phyloP scores from a whole-genome alignment of 2,888 invertebrate genomes.

The Athrips mouffetella region DNA sequence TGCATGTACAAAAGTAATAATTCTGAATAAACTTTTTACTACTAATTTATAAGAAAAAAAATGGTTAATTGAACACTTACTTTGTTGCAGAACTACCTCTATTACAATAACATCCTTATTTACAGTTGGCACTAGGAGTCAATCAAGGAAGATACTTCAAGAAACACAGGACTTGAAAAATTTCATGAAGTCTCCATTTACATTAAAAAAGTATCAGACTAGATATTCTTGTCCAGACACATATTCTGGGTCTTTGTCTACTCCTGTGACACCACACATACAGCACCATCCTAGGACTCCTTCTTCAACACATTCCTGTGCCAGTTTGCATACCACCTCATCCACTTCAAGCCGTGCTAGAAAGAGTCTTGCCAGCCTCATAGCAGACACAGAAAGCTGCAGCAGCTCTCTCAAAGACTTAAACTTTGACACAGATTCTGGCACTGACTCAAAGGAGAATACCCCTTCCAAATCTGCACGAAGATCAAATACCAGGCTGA shows the following conservation, averaged over 20 bases:
- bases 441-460: constrained; percentile 69
- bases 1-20: no score
- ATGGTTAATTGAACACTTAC: no score
- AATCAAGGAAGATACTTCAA: constrained; percentile 48
- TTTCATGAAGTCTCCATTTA: constrained; percentile 70
- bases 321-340: constrained; percentile 60
- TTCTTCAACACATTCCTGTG: constrained; percentile 65
- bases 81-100: not conserved
- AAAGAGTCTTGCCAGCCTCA: constrained; percentile 65
- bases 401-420: constrained; percentile 73
- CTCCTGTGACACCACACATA: constrained; percentile 62
- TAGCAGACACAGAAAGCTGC: constrained; percentile 72
- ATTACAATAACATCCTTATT: not conserved
- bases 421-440: constrained; percentile 69
- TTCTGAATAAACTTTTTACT: no score
- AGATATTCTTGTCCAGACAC: constrained; percentile 52
- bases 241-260: constrained; percentile 56
- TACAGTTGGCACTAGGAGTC: constrained; percentile 41
- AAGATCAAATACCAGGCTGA: constrained; percentile 45
- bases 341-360: constrained; percentile 68
- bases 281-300: constrained; percentile 65
- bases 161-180: constrained; percentile 62
- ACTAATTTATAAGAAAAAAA: no score
- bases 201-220: constrained; percentile 67
- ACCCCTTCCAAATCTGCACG: constrained; percentile 55